Base-by-base conservation (phyloP, 2,797 vertebrate species). In the Yasuhikotakia modesta region DNA sequence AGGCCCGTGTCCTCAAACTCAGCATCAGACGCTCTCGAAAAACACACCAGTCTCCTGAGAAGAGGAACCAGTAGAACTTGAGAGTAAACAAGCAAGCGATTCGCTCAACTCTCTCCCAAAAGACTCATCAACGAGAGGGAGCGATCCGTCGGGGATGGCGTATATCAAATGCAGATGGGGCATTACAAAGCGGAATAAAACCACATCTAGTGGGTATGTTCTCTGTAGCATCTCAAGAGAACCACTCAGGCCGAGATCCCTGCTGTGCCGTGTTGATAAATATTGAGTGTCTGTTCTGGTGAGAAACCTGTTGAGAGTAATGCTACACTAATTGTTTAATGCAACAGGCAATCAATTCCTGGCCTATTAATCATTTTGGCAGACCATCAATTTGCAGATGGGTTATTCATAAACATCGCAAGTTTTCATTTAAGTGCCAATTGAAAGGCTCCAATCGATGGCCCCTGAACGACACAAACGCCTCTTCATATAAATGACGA, bases 321-420 rank as follows among this genome's bases (percentile, higher is more conserved):
- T 61, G 48, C 70, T 70, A 80, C 79, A 80, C 70, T 85, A 85
- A 85, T 85, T 85, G 84, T 85, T 81, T 85, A 72, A 85, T 83
- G 79, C 77, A 85, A 83, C 77, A 81, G 74, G 77, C 84, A 80
- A 81, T 76, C 83, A 83, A 83, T 73, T 69, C 83, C 79, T 58
- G 74, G 70, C 73, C 70, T 75, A 81, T 81, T 85, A 83, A 83
- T 79, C 82, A 83, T 76, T 66, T 72, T 79, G 83, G 79, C 81
- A 79, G 81, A 77, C 73, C 70, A 85, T 79, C 81, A 81, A 81
- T 83, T 79, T 85, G 70, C 81, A 81, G 78, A 83, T 78, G 76
- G 66, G 79, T 81, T 83, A 83, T 85, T 81, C 78, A 83, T 83
- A 83, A 81, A 79, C 79, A 81, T 53, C 24, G 57, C 73, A 70